Percentiles rank a stretch among this genome's conserved stretches.
Evolutionary conservation across 2,888 invertebrate species (phyloP).

Genomic region (Erpobdella octoculata): DNA sequence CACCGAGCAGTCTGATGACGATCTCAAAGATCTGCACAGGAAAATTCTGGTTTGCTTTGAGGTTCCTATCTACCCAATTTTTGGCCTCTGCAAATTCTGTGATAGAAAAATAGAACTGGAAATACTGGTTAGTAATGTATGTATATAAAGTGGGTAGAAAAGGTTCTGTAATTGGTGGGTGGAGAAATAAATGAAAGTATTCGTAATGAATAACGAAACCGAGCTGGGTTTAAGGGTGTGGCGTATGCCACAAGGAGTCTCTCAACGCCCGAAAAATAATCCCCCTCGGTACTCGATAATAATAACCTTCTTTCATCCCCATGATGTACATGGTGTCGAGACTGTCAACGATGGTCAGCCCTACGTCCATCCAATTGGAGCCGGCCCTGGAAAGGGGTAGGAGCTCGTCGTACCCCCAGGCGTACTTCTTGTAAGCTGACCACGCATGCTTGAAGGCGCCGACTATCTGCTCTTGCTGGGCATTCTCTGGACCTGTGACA

Average conservation of each 20-base stretch:
- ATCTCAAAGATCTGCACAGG: constrained; percentile 59
- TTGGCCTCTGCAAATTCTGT: constrained; percentile 61
- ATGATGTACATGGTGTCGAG: constrained; percentile 92
- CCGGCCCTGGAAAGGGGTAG: constrained; percentile 73
- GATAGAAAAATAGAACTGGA: background rate
- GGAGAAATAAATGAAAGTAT: background rate
- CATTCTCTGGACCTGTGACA: constrained; percentile 54
- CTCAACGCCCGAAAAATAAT: no score
- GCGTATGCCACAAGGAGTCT: no score
- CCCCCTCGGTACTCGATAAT: no score
- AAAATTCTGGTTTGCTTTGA: constrained; percentile 59
- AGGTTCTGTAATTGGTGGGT: no score
- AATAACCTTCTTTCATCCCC: constrained; percentile 76
- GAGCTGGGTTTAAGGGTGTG: no score
- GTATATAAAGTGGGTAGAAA: no score
- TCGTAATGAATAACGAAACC: no score
- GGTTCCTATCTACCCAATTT: constrained; percentile 73
- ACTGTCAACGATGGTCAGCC: constrained; percentile 86
- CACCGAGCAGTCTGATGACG: constrained; percentile 80
- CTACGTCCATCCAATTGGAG: constrained; percentile 88
- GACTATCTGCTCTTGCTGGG: constrained; percentile 74
- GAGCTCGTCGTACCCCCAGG: constrained; percentile 95
- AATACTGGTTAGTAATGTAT: no score
- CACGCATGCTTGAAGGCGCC: constrained; percentile 86
- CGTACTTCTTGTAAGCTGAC: constrained; percentile 82